Evolutionary conservation across 2,888 invertebrate genomes (phyloP).

Genomic region (Leptinotarsa tumamoca): DNA sequence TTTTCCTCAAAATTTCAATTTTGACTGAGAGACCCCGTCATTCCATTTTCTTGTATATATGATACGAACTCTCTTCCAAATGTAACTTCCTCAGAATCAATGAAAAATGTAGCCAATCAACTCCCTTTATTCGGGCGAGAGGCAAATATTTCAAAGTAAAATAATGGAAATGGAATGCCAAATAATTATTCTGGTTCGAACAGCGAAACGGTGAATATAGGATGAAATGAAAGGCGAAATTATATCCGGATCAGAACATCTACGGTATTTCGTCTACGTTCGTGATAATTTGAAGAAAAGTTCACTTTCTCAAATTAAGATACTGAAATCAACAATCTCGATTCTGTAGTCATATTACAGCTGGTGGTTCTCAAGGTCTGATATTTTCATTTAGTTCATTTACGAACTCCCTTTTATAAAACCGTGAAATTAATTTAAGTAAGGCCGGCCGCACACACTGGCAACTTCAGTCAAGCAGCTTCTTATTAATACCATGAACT

Average conservation of each 20-base stretch:
- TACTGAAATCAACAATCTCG: neutral
- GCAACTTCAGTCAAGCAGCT: too few relatives aligned
- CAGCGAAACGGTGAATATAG: neutral
- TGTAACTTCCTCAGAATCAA: neutral
- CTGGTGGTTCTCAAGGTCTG: too few relatives aligned
- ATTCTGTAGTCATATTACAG: too few relatives aligned
- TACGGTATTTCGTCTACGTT: neutral
- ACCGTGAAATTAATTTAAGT: too few relatives aligned
- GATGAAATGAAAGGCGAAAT: neutral
- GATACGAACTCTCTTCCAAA: conserved; percentile 1
- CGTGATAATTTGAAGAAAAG: neutral
- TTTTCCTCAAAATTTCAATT: too few relatives aligned
- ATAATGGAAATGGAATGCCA: neutral
- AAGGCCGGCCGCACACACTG: too few relatives aligned
- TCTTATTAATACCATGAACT: too few relatives aligned
- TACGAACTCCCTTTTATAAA: too few relatives aligned
- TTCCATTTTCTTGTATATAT: too few relatives aligned
- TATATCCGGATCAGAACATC: neutral
- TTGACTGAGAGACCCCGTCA: too few relatives aligned
- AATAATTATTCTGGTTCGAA: neutral
- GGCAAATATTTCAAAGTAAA: neutral
- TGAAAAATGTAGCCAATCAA: neutral
- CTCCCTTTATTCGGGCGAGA: neutral
- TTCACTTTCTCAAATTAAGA: too few relatives aligned
- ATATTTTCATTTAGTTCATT: too few relatives aligned